Conservation (phyloP, 1,140 invertebrate species). For the Drosophila insularis region DNA sequence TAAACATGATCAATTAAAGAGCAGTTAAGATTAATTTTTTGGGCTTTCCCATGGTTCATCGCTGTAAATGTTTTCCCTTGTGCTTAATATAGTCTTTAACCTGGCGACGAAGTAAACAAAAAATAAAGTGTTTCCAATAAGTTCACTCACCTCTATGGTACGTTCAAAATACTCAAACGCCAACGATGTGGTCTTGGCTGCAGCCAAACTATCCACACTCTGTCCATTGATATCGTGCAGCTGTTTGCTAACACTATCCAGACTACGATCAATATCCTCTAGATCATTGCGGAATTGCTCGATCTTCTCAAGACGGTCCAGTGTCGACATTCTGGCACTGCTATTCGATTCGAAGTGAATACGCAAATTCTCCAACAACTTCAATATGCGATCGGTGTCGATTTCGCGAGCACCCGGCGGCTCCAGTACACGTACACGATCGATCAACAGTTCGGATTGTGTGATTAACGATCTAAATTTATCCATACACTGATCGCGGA, state of each 20-base stretch:
- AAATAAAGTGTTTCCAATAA: background rate
- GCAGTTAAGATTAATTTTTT: no score
- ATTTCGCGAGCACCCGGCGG: slow-evolving; percentile 86
- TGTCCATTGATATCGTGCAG: slow-evolving; percentile 86
- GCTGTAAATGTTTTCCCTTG: no score
- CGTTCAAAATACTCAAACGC: slow-evolving; percentile 91
- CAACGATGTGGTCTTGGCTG: slow-evolving; percentile 87
- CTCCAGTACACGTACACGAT: slow-evolving; percentile 85
- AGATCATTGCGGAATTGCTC: slow-evolving; percentile 86
- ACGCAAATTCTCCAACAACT: slow-evolving; percentile 84
- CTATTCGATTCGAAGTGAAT: slow-evolving; percentile 80
- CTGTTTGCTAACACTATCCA: slow-evolving; percentile 87
- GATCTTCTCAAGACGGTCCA: slow-evolving; percentile 86
- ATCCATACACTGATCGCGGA: slow-evolving; percentile 80
- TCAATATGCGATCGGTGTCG: slow-evolving; percentile 88
- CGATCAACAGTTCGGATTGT: slow-evolving; percentile 80
- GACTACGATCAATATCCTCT: slow-evolving; percentile 88
- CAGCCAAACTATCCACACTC: slow-evolving; percentile 88
- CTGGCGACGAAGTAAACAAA: no score
- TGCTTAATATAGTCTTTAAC: no score
- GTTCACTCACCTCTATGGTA: slow-evolving; percentile 88
- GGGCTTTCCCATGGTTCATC: no score
- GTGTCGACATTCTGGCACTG: slow-evolving; percentile 86
- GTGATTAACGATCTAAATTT: slow-evolving; percentile 82
- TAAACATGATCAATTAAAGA: no score